Evolutionary conservation across 2,113 vertebrate genomes (phyloP).

Genomic region (Rhizomys pruinosus): DNA sequence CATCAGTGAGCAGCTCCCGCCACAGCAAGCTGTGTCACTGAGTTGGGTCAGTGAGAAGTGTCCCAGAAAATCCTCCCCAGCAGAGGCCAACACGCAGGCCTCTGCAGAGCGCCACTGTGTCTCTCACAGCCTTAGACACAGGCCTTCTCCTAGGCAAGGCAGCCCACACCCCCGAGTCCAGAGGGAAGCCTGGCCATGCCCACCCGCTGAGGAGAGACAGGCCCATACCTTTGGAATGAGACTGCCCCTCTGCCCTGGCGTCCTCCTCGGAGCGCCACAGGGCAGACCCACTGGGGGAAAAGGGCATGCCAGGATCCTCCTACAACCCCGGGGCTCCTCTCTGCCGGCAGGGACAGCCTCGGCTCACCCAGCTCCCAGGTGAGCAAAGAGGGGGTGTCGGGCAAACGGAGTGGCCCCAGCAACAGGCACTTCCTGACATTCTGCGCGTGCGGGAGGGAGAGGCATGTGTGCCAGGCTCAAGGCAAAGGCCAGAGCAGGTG

Average conservation of each 20-base stretch:
- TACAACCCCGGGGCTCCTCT: not conserved
- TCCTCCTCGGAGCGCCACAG: conserved; percentile 49
- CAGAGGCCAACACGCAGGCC: not conserved
- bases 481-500: conserved; percentile 45
- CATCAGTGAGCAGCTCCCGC: not conserved
- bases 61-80: not conserved
- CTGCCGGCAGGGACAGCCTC: not conserved
- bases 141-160: not conserved
- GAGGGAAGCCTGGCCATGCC: not conserved
- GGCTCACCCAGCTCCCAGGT: conserved; percentile 3
- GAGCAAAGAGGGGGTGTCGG: not conserved
- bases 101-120: not conserved
- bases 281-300: not conserved
- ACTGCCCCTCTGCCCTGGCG: conserved; percentile 45
- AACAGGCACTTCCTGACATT: conserved; percentile 64
- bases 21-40: not conserved
- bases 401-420: conserved; percentile 11
- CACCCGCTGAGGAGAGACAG: not conserved
- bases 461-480: conserved; percentile 56
- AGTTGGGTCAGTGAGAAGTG: not conserved
- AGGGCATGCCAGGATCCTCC: conserved; percentile 59
- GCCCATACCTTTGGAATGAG: conserved; percentile 65
- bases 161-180: not conserved
- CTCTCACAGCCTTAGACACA: not conserved
- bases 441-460: conserved; percentile 52